Base-by-base conservation (phyloP, 1,140 invertebrate species). In the Drosophila pseudoananassae region DNA sequence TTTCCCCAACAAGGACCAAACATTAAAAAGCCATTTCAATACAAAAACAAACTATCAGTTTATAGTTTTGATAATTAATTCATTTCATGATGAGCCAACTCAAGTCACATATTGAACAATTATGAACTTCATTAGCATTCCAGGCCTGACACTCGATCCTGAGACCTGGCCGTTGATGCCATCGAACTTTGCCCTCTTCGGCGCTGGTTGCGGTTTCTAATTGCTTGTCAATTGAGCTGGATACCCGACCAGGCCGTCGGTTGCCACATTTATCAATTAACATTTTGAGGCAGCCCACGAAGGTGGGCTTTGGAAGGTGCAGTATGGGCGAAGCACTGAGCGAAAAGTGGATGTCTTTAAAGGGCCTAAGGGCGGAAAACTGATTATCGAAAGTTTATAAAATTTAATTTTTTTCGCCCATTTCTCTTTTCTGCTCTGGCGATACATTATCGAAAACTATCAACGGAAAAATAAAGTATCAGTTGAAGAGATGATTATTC, bases 211-310 rank as follows among this genome's bases (percentile, higher is more conserved):
- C 61, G 81, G 82, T 59, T 77, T 85, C 64, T 87, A 85, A 85
- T 85, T 81, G 69, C 82, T 73, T 84, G 81, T 81, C 80, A 85
- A 73, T 64, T 71, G 53, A 60, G 36, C 71, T 52, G 50, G 56
- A 51, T 58, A 9, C 38, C 31, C 15, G 10, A 53, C 54, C 31
- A 17, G n/a, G 49, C 54, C 38, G 69, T 49, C 65, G 64, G 43
- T 68, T 63, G 70, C 55, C 45, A 63, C 38, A 74, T 69, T 79
- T 72, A 73, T 59, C 80, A 80, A 80, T 79, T 79, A 80, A 69
- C 77, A 78, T 78, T 72, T 56, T 72, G 46, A 25, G 58, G 20
- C 46, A 15, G n/a, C 25, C 59, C 33, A 43, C 17, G 46, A 43
- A 17, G n/a, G n/a, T n/a, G n/a, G n/a, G n/a, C n/a, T 52, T n/a